Conservation (phyloP, 2,888 invertebrate species). For the Agapetus fuscipes region DNA sequence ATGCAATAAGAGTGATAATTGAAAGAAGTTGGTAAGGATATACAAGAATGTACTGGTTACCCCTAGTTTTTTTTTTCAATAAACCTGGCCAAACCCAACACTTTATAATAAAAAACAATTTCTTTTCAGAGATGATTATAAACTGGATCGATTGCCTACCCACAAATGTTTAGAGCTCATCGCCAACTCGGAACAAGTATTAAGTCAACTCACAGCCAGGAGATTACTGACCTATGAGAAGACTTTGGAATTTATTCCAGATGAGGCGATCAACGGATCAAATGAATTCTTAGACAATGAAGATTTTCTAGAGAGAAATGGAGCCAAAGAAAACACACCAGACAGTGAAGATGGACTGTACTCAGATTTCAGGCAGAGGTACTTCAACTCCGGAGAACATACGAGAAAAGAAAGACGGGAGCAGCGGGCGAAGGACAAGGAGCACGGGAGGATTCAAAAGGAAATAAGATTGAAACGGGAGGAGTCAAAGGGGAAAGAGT, state of each 20-base stretch:
- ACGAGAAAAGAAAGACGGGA: conserved; percentile 50
- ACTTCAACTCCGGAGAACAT: conserved; percentile 58
- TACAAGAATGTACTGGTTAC: too few relatives aligned
- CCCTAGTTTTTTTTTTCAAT: too few relatives aligned
- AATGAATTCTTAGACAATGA: not conserved
- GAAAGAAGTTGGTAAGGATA: too few relatives aligned
- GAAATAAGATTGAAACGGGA: not conserved
- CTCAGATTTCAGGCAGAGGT: conserved; percentile 53
- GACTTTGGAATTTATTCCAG: conserved; percentile 46
- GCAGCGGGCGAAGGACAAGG: conserved; percentile 11
- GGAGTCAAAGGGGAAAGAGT: not conserved
- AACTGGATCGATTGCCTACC: conserved; percentile 60
- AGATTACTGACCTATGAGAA: conserved; percentile 83
- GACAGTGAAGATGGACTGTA: conserved; percentile 27
- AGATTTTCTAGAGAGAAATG: too few relatives aligned
- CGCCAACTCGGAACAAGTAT: conserved; percentile 80
- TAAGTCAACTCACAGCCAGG: conserved; percentile 72
- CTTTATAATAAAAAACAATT: too few relatives aligned
- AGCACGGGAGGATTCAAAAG: conserved; percentile 12
- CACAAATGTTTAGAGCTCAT: conserved; percentile 71
- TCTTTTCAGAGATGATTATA: conserved; percentile 58
- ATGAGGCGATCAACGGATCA: conserved; percentile 23
- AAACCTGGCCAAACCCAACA: too few relatives aligned
- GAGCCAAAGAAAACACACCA: conserved; percentile 20
- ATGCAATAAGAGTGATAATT: too few relatives aligned